Evolutionary conservation across 2,888 invertebrate genomes (phyloP).

Genomic region (Andrena bicolor): DNA sequence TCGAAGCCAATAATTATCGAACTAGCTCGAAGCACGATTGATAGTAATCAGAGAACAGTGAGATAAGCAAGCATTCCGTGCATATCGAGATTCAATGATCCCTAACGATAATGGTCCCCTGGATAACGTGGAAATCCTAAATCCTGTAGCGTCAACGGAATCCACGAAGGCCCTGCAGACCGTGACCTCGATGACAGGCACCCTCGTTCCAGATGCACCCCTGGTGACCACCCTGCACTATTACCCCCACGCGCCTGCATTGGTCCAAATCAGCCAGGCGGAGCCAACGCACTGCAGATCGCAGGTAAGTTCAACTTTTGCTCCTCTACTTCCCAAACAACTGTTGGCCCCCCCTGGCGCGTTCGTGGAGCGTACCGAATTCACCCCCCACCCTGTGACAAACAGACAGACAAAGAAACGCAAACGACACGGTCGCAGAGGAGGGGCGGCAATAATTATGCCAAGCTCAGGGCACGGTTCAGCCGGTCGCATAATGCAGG

Average conservation of each 20-base stretch:
- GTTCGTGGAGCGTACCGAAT: neutral
- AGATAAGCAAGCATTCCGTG: neutral
- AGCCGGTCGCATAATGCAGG: conserved; percentile 72
- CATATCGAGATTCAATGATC: neutral
- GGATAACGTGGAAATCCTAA: conserved; percentile 38
- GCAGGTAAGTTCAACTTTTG: conserved; percentile 74
- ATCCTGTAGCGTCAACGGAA: conserved; percentile 79
- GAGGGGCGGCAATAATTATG: conserved; percentile 62
- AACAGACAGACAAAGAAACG: conserved; percentile 8
- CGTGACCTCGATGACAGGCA: conserved; percentile 81
- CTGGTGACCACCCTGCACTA: conserved; percentile 82
- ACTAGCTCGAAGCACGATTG: neutral
- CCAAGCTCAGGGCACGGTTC: conserved; percentile 65
- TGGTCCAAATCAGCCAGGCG: conserved; percentile 82
- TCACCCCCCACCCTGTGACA: neutral
- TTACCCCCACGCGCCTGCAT: conserved; percentile 81
- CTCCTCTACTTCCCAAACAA: no score
- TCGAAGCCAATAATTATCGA: neutral
- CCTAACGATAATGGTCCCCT: neutral
- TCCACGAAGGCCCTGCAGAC: conserved; percentile 82
- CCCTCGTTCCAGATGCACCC: conserved; percentile 80
- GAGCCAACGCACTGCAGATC: conserved; percentile 82
- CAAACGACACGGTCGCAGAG: conserved; percentile 28
- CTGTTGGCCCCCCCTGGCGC: neutral
- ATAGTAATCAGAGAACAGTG: neutral